Base-by-base conservation (phyloP, 2,113 vertebrate genomes). In the Sebastes fasciatus region DNA sequence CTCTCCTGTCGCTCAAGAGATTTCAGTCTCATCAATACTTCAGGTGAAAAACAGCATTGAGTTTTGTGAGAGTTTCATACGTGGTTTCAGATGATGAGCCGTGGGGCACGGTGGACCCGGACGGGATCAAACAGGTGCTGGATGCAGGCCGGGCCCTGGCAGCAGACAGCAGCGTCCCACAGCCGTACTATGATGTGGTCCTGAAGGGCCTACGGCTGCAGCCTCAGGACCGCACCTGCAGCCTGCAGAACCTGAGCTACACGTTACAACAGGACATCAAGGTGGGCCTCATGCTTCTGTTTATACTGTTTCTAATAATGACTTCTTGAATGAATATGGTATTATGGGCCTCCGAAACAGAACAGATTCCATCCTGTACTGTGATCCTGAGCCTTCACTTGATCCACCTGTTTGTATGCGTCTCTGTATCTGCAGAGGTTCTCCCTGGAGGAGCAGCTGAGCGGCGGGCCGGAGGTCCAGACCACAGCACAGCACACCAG, bases 141-240 rank as follows among this genome's bases (percentile, higher is more conserved):
- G 89, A 95, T 21, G 79, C 86, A 14, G 95, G 94, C 1, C 80
- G 91, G 66, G 82, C 83, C 49, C 94, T 93, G 0, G n/a, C 63
- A 10, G 77, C 85, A 13, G 89, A 95, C n/a, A 73, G 86, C 40
- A 64, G 73, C 5, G 84, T 96, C 6, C 94, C 93, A 8, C 80
- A 79, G 46, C 91, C 93, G 7, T 95, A 93, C 78, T 92, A 91
- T 60, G 71, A 89, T 71, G 78, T 94, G 66, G 82, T 96, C 61
- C 74, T 8, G 79, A 89, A 62, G 10, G 94, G 95, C 26, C 83
- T 94, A 54, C 86, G 90, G 65, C 66, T 83, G 9, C 81, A 57
- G 8, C 87, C 90, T 14, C 80, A 83, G 40, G 93, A 94, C 61
- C 90, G 89, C 45, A 82, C 58, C 11, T 86, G 84, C 71, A 94